Evolutionary conservation across 1,140 invertebrate species (phyloP).

Genomic region (Mylabris phalerata): DNA sequence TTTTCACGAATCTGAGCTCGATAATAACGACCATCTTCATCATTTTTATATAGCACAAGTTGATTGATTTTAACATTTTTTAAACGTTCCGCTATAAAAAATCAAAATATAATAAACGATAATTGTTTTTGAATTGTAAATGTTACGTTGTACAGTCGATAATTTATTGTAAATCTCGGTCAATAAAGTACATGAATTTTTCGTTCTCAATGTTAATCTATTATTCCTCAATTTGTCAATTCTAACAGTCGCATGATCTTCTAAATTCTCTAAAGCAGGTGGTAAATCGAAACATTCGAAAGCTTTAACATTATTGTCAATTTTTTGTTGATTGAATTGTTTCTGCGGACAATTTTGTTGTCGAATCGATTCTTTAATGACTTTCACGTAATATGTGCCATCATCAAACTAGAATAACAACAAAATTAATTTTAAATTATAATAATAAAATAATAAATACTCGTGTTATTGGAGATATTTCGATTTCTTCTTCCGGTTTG

Average conservation of each 20-base stretch:
- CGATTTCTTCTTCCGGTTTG: constrained; percentile 1
- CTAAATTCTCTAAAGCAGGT: neutral
- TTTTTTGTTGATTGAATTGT: neutral
- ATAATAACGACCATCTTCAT: neutral
- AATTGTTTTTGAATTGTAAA: no score
- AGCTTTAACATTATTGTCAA: neutral
- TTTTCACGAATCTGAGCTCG: neutral
- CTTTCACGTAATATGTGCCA: constrained; percentile 1
- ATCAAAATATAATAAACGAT: no score
- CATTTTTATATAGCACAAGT: neutral
- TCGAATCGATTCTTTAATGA: neutral
- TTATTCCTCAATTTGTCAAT: neutral
- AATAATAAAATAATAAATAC: no score
- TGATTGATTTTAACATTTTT: neutral
- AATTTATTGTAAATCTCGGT: neutral
- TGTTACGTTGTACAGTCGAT: neutral
- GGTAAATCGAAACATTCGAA: constrained; percentile 1
- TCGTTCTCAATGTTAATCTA: neutral
- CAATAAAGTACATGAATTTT: neutral
- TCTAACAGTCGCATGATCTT: neutral
- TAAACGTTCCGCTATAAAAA: neutral
- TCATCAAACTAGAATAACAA: neutral
- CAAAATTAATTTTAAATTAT: no score
- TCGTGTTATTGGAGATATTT: neutral
- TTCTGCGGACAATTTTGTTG: neutral